Conservation (phyloP, 2,797 vertebrate genomes). For the Philypnodon macrostomus region DNA sequence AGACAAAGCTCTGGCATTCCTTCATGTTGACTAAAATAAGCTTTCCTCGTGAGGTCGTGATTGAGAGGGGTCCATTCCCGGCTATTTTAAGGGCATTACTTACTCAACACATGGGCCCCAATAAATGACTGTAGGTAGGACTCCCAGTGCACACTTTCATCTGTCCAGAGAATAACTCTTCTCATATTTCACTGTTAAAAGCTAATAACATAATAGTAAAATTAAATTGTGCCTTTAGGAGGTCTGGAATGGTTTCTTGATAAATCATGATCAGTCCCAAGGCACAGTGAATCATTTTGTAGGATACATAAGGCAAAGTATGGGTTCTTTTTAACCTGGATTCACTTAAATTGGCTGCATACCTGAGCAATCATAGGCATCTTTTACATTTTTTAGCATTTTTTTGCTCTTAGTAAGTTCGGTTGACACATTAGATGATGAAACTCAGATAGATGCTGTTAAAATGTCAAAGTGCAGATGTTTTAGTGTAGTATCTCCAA, state of each 20-base stretch:
- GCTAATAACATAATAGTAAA: conserved; percentile 43
- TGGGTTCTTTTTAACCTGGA: no score
- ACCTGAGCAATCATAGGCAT: conserved; percentile 41
- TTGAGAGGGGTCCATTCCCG: conserved; percentile 63
- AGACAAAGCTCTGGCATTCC: conserved; percentile 57
- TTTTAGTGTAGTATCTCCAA: no score
- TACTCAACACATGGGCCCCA: conserved; percentile 38
- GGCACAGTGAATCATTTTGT: conserved; percentile 18
- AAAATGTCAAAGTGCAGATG: no score
- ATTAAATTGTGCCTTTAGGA: conserved; percentile 26
- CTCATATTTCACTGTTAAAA: conserved; percentile 49
- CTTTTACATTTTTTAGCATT: no score
- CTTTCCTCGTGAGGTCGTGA: conserved; percentile 61
- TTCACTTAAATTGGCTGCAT: no score
- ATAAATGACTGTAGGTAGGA: conserved; percentile 50
- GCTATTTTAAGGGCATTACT: conserved; percentile 72
- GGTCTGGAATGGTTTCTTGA: conserved; percentile 22
- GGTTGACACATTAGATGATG: no score
- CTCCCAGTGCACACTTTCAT: conserved; percentile 48
- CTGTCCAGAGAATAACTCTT: conserved; percentile 30
- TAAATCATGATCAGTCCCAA: conserved; percentile 29
- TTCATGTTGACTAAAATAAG: conserved; percentile 64
- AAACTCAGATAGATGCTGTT: no score
- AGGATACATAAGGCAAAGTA: no score
- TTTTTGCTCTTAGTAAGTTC: no score